Evolutionary conservation across 2,113 vertebrate genomes (phyloP), one percentile per base, ranked within the genome.

Genomic region (Protomyctophum bolini): DNA sequence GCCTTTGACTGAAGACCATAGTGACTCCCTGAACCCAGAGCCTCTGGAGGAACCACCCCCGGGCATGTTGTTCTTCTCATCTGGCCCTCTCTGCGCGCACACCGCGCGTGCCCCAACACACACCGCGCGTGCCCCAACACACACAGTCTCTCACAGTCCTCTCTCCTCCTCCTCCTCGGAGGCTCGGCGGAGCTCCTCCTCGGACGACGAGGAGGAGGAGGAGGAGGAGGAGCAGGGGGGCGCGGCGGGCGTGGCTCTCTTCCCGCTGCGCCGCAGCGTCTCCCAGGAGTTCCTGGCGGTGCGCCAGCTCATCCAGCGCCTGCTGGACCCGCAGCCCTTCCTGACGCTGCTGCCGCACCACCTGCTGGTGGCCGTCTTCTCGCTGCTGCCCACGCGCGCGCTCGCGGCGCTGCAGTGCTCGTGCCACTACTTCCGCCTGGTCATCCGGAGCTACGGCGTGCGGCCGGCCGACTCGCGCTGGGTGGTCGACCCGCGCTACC

Each of bases 401-500:
- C 92, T 99, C 70, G 97, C 96, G 0, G 96, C 95, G 33, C 96
- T 98, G 0, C 98, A 98, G 83, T 98, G 96, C 87, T 93, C 94
- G 80, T 98, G 96, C 89, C 94, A 88, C 87, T 97, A 97, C 81
- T 97, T 99, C 87, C 93, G 92, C 45, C 95, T 95, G 49, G 80
- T 98, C 85, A 98, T 99, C 0, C 94, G 97, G 63, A 93, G 92
- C 76, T 98, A 98, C 67, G 94, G 94, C 75, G 93, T 98, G 68
- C 87, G 97, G 61, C 96, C 98, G 0, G 94, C 95, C 0, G 98
- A 98, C 83, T 97, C 96, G 0, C 95, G 95, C 63, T 98, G 98
- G 98, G 97, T 98, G n/a, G 94, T 93, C 0, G 97, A 99, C 58
- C 97, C 96, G 0, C 96, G 96, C 66, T 98, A 99, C 86, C 89